Conservation (phyloP, 2,797 vertebrate genomes). For the Squalus acanthias region DNA sequence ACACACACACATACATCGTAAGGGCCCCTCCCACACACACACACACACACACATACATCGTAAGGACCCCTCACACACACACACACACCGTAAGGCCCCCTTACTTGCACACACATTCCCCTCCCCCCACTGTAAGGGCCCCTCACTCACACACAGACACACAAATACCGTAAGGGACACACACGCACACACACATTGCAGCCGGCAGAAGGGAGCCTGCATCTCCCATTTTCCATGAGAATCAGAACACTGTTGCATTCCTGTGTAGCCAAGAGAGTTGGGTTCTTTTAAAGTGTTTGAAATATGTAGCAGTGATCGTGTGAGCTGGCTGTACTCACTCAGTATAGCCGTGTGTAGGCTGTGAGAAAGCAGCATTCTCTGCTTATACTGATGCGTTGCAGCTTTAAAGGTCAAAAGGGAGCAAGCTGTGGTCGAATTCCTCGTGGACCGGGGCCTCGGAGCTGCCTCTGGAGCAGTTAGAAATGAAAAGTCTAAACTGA, state of each 20-base stretch:
- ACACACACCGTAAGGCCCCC: background rate
- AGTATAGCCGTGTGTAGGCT: background rate
- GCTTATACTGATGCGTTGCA: background rate
- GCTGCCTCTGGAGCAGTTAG: background rate
- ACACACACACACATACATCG: background rate
- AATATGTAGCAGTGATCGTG: background rate
- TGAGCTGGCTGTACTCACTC: background rate
- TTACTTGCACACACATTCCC: background rate
- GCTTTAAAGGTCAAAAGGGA: background rate
- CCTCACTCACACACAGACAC: background rate
- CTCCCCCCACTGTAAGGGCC: too few relatives aligned
- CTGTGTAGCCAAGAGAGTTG: background rate
- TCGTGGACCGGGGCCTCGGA: background rate
- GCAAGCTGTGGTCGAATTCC: constrained; percentile 1
- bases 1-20: background rate
- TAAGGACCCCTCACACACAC: background rate
- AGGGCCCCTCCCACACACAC: background rate
- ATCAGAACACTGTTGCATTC: background rate
- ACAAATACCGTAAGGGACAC: background rate
- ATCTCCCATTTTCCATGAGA: background rate
- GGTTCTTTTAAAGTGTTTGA: background rate
- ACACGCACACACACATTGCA: background rate
- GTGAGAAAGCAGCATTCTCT: constrained; percentile 1
- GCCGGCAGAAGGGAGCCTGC: background rate
- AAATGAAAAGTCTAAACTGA: background rate